phyloP scores from a whole-genome alignment of 2,888 invertebrate species.

The Phania funesta region DNA sequence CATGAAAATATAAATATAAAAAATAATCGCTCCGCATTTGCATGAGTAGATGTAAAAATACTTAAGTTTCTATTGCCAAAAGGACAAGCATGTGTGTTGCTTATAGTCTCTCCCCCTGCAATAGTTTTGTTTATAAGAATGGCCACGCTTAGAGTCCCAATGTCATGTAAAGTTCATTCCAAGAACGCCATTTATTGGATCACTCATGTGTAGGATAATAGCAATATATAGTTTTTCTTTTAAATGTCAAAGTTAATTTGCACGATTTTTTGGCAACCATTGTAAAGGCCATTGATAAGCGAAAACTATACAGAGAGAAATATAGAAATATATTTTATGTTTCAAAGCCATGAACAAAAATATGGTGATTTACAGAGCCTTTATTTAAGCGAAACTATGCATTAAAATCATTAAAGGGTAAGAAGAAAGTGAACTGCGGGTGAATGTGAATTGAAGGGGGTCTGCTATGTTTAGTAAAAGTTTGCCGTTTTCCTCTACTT shows the following conservation, averaged over 20 bases:
- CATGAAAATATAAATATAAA: too few species aligned
- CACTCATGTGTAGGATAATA: constrained; percentile 4
- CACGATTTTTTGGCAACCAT: constrained; percentile 21
- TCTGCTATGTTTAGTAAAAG: too few species aligned
- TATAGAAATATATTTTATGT: not conserved
- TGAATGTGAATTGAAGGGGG: too few species aligned
- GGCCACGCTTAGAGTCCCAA: not conserved
- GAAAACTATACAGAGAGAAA: not conserved
- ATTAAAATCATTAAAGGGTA: too few species aligned
- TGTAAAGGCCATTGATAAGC: constrained; percentile 6
- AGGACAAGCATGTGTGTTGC: not conserved
- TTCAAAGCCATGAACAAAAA: too few species aligned
- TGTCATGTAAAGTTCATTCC: not conserved
- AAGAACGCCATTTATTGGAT: not conserved
- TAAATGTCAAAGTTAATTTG: constrained; percentile 37
- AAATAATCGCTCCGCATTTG: too few species aligned
- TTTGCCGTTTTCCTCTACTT: too few species aligned
- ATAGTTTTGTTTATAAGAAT: not conserved
- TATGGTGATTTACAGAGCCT: too few species aligned
- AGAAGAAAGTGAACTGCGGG: too few species aligned
- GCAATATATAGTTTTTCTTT: not conserved
- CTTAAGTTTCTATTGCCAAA: not conserved
- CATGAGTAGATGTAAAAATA: too few species aligned
- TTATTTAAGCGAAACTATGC: too few species aligned
- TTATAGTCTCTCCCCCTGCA: not conserved